phyloP scores from a whole-genome alignment of 2,113 vertebrate genomes.

The Dipodomys merriami region DNA sequence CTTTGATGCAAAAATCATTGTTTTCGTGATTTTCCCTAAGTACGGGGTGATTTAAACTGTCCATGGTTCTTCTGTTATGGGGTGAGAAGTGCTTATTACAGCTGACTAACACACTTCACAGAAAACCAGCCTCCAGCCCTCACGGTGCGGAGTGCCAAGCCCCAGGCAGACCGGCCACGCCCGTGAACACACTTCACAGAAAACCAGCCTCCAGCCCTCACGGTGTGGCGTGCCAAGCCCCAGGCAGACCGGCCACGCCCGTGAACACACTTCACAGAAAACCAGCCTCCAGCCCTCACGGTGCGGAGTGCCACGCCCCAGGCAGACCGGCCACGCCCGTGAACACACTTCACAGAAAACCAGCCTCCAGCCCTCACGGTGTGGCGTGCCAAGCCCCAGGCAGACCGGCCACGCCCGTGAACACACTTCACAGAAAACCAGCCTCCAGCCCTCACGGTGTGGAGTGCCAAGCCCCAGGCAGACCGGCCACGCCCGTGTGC shows the following conservation, averaged over 20 bases:
- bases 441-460: not conserved
- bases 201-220: not conserved
- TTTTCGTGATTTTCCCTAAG: conserved; percentile 75
- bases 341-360: too few species aligned
- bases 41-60: conserved; percentile 63
- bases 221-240: not conserved
- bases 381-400: not conserved
- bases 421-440: conserved; percentile 43
- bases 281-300: not conserved
- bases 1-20: conserved; percentile 72
- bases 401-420: not conserved
- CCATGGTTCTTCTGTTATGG: conserved; percentile 59
- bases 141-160: not conserved
- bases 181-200: too few species aligned
- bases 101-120: conserved; percentile 57
- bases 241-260: not conserved
- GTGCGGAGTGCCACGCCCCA: not conserved
- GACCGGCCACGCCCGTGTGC: not conserved
- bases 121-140: not conserved
- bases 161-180: not conserved
- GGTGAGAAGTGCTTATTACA: conserved; percentile 74
- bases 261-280: too few species aligned
- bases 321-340: not conserved
- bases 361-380: not conserved
- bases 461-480: not conserved